These are phyloP conservation scores for Leptinotarsa undecemlineata DNA, from an alignment of 1,140 invertebrate species.

Conservation along the genomic window DNA sequence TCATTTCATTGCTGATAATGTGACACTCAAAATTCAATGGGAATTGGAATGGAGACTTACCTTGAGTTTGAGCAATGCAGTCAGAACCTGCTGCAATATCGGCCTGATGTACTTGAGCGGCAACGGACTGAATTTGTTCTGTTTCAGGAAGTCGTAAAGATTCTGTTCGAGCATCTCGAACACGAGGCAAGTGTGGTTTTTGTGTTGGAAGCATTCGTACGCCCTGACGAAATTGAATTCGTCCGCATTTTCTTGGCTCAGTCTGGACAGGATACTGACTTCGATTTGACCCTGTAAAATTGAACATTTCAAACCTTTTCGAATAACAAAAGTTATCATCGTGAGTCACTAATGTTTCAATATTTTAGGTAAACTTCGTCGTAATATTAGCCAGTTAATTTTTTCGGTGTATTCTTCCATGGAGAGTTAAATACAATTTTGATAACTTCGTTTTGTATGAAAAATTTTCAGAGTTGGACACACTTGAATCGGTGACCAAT, in stretches of 20 bases:
- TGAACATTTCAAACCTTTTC: conserved; percentile 12
- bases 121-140: conserved; percentile 98
- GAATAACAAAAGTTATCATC: background rate
- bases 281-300: conserved; percentile 88
- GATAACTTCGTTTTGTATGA: no score
- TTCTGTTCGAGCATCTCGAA: conserved; percentile 99
- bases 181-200: conserved; percentile 98
- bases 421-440: no score
- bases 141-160: conserved; percentile 99
- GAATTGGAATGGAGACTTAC: conserved; percentile 56
- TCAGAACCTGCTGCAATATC: conserved; percentile 97
- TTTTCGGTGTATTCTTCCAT: no score
- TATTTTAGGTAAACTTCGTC: no score
- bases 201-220: conserved; percentile 99
- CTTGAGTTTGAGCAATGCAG: conserved; percentile 96
- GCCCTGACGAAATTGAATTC: conserved; percentile 99
- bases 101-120: conserved; percentile 98
- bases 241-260: conserved; percentile 99
- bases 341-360: background rate
- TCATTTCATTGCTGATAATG: no score
- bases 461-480: no score
- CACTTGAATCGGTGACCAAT: no score
- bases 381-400: no score
- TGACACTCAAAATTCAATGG: no score
- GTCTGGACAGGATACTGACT: conserved; percentile 93